Conservation (phyloP, 2,797 vertebrate genomes). For the Pangasius mekongensis region DNA sequence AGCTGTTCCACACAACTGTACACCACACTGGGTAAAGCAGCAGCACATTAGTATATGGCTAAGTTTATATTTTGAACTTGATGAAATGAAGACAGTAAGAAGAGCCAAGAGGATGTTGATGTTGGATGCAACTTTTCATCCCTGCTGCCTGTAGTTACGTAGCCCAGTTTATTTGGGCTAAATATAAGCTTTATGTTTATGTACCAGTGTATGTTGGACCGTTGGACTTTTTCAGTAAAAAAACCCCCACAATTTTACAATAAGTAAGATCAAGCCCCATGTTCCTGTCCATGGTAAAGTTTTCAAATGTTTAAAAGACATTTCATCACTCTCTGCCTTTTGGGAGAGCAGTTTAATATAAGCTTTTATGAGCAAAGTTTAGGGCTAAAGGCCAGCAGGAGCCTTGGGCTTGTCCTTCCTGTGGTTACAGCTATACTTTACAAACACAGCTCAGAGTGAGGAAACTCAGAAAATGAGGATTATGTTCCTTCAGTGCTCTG, state of each 20-base stretch:
- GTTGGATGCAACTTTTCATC: not conserved
- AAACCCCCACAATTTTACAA: not conserved
- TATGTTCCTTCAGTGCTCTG: not conserved
- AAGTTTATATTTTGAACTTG: conserved; percentile 3
- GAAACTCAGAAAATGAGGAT: not conserved
- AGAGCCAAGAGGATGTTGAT: not conserved
- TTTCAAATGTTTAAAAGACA: no score
- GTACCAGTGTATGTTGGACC: not conserved
- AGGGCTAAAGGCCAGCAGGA: conserved; percentile 19
- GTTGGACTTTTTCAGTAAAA: not conserved
- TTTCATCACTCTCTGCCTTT: conserved; percentile 11
- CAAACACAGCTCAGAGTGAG: conserved; percentile 15
- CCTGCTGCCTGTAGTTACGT: not conserved
- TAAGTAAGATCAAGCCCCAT: not conserved
- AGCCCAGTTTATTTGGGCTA: not conserved
- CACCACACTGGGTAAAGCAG: not conserved
- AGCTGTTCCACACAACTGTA: not conserved
- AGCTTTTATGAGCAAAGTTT: conserved; percentile 39
- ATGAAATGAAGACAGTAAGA: conserved; percentile 16
- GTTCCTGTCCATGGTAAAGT: not conserved
- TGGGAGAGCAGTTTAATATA: not conserved
- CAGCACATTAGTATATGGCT: not conserved
- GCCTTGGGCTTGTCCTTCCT: conserved; percentile 2
- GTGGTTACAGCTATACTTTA: conserved; percentile 24
- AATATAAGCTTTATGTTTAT: not conserved